Conservation (phyloP, 2,888 invertebrate species). For the Stenoptilia bipunctidactyla region DNA sequence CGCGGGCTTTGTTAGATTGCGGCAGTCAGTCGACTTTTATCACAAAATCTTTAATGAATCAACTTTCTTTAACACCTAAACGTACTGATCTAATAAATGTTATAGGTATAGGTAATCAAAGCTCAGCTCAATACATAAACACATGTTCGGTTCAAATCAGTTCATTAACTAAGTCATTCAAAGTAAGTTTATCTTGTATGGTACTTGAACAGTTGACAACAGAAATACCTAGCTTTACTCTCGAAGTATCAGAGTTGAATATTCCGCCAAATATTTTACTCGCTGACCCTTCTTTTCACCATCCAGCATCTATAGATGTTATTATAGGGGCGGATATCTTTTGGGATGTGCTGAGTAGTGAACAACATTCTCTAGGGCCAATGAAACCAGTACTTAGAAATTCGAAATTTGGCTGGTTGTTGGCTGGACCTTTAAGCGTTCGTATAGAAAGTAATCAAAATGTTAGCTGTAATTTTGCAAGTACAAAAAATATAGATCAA, state of each 20-base stretch:
- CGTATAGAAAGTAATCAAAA: neutral
- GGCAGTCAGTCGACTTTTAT: slow-evolving; percentile 6
- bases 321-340: slow-evolving; percentile 8
- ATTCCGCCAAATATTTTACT: slow-evolving; percentile 5
- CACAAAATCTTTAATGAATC: slow-evolving; percentile 1
- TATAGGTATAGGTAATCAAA: slow-evolving; percentile 1
- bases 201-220: slow-evolving; percentile 9
- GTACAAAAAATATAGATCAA: neutral
- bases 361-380: slow-evolving; percentile 4
- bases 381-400: slow-evolving; percentile 5
- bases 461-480: slow-evolving; percentile 1
- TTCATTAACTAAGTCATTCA: too few species aligned
- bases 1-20: slow-evolving; percentile 2
- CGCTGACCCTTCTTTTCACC: slow-evolving; percentile 10
- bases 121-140: slow-evolving; percentile 1
- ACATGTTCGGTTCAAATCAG: slow-evolving; percentile 5
- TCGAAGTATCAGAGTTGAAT: slow-evolving; percentile 5
- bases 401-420: slow-evolving; percentile 7
- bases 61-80: neutral
- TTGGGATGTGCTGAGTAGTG: slow-evolving; percentile 8
- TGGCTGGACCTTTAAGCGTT: slow-evolving; percentile 6
- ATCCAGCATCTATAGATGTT: slow-evolving; percentile 7
- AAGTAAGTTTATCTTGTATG: slow-evolving; percentile 8
- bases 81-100: neutral
- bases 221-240: slow-evolving; percentile 7